Percentiles rank a stretch among this genome's conserved stretches.
Evolutionary conservation across 2,113 vertebrate species (phyloP).

Genomic region (Amia ocellicauda): DNA sequence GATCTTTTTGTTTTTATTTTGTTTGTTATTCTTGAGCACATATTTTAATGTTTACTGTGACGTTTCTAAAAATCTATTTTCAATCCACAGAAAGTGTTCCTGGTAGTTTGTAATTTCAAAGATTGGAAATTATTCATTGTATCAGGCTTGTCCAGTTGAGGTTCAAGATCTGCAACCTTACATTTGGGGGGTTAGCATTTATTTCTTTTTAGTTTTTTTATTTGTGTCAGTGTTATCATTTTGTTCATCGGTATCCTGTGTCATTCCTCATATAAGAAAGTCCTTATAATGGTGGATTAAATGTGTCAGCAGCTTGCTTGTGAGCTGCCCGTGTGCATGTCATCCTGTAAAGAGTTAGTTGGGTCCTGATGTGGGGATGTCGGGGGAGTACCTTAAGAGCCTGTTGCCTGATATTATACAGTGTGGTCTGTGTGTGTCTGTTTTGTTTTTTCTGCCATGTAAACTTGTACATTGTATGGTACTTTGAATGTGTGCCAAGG

Average conservation of each 20-base stretch:
- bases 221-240: too few species aligned
- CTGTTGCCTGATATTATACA: constrained; percentile 62
- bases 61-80: background rate
- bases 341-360: constrained; percentile 76
- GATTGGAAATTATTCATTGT: too few species aligned
- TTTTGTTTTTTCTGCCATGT: constrained; percentile 2
- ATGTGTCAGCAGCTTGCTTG: background rate
- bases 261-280: background rate
- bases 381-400: constrained; percentile 64
- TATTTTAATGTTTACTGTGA: too few species aligned
- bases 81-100: background rate
- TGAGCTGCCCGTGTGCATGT: constrained; percentile 19
- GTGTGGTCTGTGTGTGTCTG: constrained; percentile 40
- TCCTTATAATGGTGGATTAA: background rate
- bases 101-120: too few species aligned
- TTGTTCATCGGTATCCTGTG: too few species aligned
- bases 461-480: constrained; percentile 1
- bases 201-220: too few species aligned
- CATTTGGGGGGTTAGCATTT: too few species aligned
- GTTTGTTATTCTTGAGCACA: constrained; percentile 12
- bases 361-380: constrained; percentile 63
- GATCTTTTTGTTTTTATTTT: constrained; percentile 27
- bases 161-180: too few species aligned
- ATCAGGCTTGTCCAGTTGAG: too few species aligned
- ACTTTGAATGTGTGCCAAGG: constrained; percentile 51